Base-by-base conservation (phyloP, 2,797 vertebrate species). In the Brachyalestes nurse region DNA sequence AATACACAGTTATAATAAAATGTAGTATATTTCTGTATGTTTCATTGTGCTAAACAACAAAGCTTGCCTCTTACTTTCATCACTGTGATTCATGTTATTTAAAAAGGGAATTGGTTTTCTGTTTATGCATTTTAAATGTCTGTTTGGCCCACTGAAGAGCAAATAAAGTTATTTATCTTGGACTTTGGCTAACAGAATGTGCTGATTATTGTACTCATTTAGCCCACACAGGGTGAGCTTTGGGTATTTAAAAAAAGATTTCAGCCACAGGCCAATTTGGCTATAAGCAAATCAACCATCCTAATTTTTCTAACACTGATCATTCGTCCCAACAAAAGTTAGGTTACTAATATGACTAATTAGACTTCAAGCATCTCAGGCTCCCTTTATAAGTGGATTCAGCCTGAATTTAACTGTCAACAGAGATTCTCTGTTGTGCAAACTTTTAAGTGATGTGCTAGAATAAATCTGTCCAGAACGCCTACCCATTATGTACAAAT, bases 381-480 rank as follows among this genome's bases (percentile, higher is more conserved):
- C 42, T 16, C 4, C 14, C 45, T 47, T 47, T 69, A 13, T 47
- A 49, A 58, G n/a, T 21, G 16, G 38, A 34, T 53, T n/a, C 13
- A 1, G 28, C 21, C 45, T 21, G 38, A 38, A 78, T 78, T 61
- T 71, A 61, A 70, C 16, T 49, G 53, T 71, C 40, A 78, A 34
- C 25, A 67, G n/a, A 45, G 40, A 67, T n/a, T 45, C 40, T 47
- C n/a, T 38, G 45, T 47, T 60, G 21, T 23, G 19, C 23, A 61
- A 28, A 25, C n/a, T 28, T 25, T 25, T 60, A 23, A 23, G 57
- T 23, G 23, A 61, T 61, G 58, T 1, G 12, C 58, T 61, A 14
- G 13, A 4, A 23, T 28, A 25, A 13, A 61, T 61, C 58, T 14
- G 23, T 61, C 58, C 12, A 28, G 9, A 61, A 61, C 25, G 21